Base-by-base conservation (phyloP, 2,888 invertebrate genomes). In the Standfussiana lucernea region DNA sequence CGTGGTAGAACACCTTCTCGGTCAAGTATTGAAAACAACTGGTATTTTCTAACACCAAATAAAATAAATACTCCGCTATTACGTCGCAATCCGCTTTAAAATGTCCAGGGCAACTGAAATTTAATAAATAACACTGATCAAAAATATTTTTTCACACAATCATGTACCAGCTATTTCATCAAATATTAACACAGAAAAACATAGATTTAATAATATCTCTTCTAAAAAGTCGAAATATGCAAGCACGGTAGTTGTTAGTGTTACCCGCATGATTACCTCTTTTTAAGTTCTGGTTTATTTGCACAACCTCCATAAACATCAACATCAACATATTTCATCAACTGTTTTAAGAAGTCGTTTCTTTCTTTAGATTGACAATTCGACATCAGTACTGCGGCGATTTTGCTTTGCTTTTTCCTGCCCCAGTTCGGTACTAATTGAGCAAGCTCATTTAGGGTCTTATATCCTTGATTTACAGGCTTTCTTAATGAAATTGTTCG, bases 21-120 rank as follows among this genome's bases (percentile, higher is more conserved):
- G 98, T 98, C 66, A 98, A 92, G 87, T 98, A 98, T 89, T 98
- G 97, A 11, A 95, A 95, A 89, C 98, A 98, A 86, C 97, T 97
- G 0, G 97, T 97, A 89, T 98, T 98, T 92, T 98, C 98, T 83
- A 98, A 97, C 0, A 98, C 97, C 62, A 98, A 91, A 88, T 98
- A 98, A 91, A 98, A 98, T 86, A 97, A 95, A 91, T 98, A 98
- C 15, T 96, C 88, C 0, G 95, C 92, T 64, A 98, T 92, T 11
- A 92, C 84, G 5, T 95, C 91, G 85, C 98, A 98, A 90, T 98
- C 98, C 1, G 92, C 89, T 84, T 84, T 93, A 84, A 97, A 97
- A 90, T 98, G 97, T 21, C 97, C 97, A 0, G 97, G 97, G 86
- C 98, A 98, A 50, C 97, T 97, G 91, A 91, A 97, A 87, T 24